These are phyloP conservation scores for Stegodyphus mimosarum DNA, from an alignment of 1,140 invertebrate species.

Conservation along the genomic window DNA sequence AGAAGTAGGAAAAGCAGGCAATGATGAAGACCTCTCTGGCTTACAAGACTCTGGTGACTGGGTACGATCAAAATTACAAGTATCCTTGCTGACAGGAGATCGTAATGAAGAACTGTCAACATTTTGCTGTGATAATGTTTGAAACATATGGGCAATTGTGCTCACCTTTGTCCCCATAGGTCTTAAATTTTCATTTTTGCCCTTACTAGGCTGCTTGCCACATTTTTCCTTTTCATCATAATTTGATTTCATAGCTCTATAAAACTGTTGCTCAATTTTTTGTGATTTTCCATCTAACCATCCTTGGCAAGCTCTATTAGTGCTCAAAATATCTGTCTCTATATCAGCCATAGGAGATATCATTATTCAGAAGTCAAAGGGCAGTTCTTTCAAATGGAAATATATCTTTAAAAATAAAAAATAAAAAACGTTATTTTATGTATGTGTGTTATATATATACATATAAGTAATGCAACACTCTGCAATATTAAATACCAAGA, in stretches of 20 bases:
- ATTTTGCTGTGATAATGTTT: slow-evolving; percentile 54
- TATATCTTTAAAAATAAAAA: too few species aligned
- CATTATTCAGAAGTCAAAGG: too few species aligned
- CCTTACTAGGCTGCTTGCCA: slow-evolving; percentile 66
- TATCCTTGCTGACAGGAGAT: slow-evolving; percentile 52
- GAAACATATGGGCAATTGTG: slow-evolving; percentile 63
- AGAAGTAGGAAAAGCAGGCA: slow-evolving; percentile 52
- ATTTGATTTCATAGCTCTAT: slow-evolving; percentile 54
- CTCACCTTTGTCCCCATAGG: slow-evolving; percentile 64
- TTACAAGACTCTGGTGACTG: slow-evolving; percentile 48
- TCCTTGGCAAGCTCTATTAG: slow-evolving; percentile 63
- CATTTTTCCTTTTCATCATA: slow-evolving; percentile 71
- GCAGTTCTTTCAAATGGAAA: too few species aligned
- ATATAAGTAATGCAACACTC: too few species aligned
- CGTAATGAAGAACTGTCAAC: slow-evolving; percentile 38
- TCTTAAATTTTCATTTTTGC: slow-evolving; percentile 35
- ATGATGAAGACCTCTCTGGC: slow-evolving; percentile 40
- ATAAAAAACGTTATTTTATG: too few species aligned
- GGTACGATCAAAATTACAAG: slow-evolving; percentile 11
- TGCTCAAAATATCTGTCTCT: slow-evolving; percentile 63
- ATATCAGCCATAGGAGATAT: slow-evolving; percentile 67
- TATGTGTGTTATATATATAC: too few species aligned
- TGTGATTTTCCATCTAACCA: slow-evolving; percentile 61
- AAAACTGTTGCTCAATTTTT: slow-evolving; percentile 45
- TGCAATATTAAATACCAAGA: too few species aligned